Conservation (phyloP, 2,113 vertebrate genomes). For the Furnarius figulus region DNA sequence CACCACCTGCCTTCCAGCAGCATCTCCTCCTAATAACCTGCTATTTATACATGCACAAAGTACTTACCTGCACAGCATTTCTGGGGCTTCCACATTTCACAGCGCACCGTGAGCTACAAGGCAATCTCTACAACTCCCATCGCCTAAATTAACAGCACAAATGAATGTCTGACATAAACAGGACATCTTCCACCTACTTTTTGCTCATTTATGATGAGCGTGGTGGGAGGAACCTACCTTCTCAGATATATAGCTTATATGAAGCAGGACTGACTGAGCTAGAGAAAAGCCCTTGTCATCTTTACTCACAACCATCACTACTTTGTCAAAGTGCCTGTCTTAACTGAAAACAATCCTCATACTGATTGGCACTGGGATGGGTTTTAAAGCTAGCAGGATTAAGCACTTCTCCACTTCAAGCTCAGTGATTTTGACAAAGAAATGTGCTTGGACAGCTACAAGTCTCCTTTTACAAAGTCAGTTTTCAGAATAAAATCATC, state of each 20-base stretch:
- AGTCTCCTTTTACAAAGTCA: not conserved
- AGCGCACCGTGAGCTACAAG: not conserved
- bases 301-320: not conserved
- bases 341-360: not conserved
- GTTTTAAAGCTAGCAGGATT: slow-evolving; percentile 8
- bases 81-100: not conserved
- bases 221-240: not conserved
- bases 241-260: not conserved
- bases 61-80: not conserved
- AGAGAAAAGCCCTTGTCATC: not conserved
- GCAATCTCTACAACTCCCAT: not conserved
- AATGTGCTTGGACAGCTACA: slow-evolving; percentile 46
- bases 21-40: not conserved
- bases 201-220: not conserved
- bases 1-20: not conserved
- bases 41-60: not conserved
- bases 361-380: slow-evolving; percentile 24
- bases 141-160: not conserved
- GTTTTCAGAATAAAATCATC: slow-evolving; percentile 41
- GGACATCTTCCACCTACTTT: not conserved
- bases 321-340: slow-evolving; percentile 30
- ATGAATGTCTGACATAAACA: not conserved
- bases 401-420: not conserved
- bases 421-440: slow-evolving; percentile 17
- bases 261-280: not conserved